Base-by-base conservation (phyloP, 2,888 invertebrate genomes). In the Amphipyra berbera region DNA sequence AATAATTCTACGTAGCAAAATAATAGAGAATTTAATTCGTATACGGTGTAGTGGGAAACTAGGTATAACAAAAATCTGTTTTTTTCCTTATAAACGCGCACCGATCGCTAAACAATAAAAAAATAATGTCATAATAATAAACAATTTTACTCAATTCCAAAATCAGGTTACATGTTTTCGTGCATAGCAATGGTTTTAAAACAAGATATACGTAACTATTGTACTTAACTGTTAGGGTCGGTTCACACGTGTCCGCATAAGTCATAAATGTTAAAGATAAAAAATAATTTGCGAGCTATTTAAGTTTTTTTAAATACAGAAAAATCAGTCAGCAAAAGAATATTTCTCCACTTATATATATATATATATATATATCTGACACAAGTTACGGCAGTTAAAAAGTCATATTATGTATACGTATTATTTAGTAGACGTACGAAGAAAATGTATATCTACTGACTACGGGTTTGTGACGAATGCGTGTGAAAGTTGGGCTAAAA, bases 141-240 rank as follows among this genome's bases (percentile, higher is more conserved):
- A 55, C 6, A 57, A 52, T 27, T 47, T 64, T 40, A 35, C 10
- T 77, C 77, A 78, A 78, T 79, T 78, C 77, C 77, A 70, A 69
- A 54, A 38, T 64, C 27, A 30, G 48, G 12, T 47, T 76, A 27
- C 45, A 47, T 55, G 21, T 69, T 61, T 73, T 73, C 70, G 67
- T 73, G 77, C 68, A 60, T 44, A 58, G 52, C 33, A 45, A 59
- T 56, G 53, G 52, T 38, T 72, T 68, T 57, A 61, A 38, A 54
- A 71, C 60, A 47, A 78, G 27, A 58, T 56, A 64, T 66, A 70
- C 63, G 62, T 76, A 74, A 76, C 55, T 67, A 68, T 77, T 77
- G 77, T 77, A 77, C 77, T 77, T 77, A 66, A 73, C 54, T 77
- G 77, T 77, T 77, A 76, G 42, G 53, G 44, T 53, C 21, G 44